Evolutionary conservation across 2,113 vertebrate genomes (phyloP), one percentile per base, ranked within the genome.

Genomic region (Cebus imitator): DNA sequence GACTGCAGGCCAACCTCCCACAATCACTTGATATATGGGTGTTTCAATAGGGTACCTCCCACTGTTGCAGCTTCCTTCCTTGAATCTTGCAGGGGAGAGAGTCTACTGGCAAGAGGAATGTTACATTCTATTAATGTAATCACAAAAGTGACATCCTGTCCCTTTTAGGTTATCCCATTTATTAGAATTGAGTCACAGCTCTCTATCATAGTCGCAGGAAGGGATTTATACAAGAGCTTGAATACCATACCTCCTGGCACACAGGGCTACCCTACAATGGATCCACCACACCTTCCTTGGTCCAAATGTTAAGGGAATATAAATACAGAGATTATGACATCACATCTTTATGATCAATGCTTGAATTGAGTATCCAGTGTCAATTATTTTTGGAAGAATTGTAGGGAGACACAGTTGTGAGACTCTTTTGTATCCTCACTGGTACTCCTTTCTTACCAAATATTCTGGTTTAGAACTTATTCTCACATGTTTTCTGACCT

Each of bases 21-120:
- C 2, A 3, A 50, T 37, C 45, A 50, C 5, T 3, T 2, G 35
- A 18, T 1, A 21, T 23, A 1, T 35, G 6, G 10, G 4, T 23
- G 16, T 70, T 18, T 30, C 37, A 6, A 9, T 0, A 27, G 50
- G 18, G 23, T 10, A 23, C 40, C 2, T 50, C 17, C 32, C 21
- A 23, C 30, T 14, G 27, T 14, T 73, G 43, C 40, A 75, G 5
- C 5, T 30, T 73, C 16, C 52, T 9, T 64, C 43, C 37, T 30
- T 30, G 40, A 32, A 37, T 57, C 16, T 70, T 48, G 9, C 6
- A 20, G 32, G 5, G 27, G 8, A 30, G 52, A 80, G 8, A 73
- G 43, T 57, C 52, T 43, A 2, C 50, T 3, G 13, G 40, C 13
- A 18, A 57, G 30, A 43, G 9, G 12, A 32, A 20, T 37, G 12